Percentiles rank a stretch among this genome's conserved stretches.
phyloP scores from a whole-genome alignment of 2,888 invertebrate genomes.

The Falcaria lacertinaria region DNA sequence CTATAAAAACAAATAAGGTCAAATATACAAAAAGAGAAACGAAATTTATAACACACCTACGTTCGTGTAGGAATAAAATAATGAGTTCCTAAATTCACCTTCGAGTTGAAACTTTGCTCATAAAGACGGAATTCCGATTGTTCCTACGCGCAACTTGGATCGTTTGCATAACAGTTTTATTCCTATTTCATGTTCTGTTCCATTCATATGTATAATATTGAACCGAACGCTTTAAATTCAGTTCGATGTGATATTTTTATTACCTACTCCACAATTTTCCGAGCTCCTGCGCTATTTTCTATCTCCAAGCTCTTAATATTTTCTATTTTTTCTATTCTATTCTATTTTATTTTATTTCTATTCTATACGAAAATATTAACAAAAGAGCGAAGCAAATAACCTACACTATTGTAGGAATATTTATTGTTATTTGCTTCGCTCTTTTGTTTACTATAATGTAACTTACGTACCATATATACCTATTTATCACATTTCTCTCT shows the following conservation, averaged over 20 bases:
- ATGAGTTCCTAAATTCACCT: conserved; percentile 35
- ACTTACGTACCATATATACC: no score
- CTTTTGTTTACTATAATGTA: no score
- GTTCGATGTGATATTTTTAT: conserved; percentile 41
- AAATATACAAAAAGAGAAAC: neutral
- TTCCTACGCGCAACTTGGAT: conserved; percentile 45
- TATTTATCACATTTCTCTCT: no score
- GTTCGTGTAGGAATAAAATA: conserved; percentile 4
- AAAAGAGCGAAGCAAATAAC: no score
- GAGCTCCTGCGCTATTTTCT: neutral
- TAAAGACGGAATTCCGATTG: conserved; percentile 53
- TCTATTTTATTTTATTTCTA: no score
- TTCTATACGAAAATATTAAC: no score
- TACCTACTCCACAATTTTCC: conserved; percentile 6
- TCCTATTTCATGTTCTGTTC: conserved; percentile 50
- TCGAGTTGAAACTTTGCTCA: conserved; percentile 42
- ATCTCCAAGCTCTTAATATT: neutral
- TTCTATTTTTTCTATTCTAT: neutral
- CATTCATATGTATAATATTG: conserved; percentile 46
- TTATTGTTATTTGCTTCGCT: no score
- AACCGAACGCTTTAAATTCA: conserved; percentile 36
- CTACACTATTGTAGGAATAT: no score
- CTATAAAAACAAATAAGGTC: neutral
- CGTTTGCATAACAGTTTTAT: conserved; percentile 69
- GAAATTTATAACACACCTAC: neutral